Conservation (phyloP, 2,797 vertebrate species). For the Haliaeetus albicilla region DNA sequence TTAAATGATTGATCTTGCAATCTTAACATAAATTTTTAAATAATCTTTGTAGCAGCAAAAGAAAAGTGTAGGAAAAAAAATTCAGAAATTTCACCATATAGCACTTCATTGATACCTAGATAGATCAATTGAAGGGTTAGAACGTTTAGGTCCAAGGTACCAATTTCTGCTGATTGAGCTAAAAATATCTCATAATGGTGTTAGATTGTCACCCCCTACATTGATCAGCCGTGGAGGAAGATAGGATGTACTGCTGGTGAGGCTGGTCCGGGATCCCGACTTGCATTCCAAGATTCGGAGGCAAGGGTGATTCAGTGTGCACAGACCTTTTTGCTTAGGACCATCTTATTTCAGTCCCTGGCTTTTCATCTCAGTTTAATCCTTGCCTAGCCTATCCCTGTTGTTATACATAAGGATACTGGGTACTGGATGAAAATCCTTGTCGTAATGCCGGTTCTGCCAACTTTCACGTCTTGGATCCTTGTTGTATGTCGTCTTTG, state of each 20-base stretch:
- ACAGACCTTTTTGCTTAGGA: not conserved
- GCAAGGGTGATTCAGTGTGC: not conserved
- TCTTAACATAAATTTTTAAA: not conserved
- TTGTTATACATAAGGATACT: not conserved
- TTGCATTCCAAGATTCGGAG: not conserved
- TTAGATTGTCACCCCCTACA: rapidly evolving
- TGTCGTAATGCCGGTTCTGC: not conserved
- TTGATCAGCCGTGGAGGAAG: not conserved
- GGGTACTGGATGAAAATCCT: not conserved
- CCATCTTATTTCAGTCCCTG: not conserved
- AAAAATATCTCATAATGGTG: not conserved
- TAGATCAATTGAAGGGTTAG: not conserved
- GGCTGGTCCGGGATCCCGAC: not conserved
- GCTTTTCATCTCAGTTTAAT: not conserved
- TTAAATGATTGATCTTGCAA: not conserved
- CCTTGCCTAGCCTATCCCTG: not conserved
- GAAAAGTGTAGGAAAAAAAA: not conserved
- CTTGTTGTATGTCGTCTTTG: not conserved
- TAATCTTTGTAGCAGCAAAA: not conserved
- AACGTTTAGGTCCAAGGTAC: not conserved
- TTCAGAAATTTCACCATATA: not conserved
- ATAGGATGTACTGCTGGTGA: not conserved
- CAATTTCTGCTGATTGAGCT: not conserved
- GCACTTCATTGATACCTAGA: not conserved
- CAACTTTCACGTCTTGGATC: not conserved